Conservation (phyloP, 35 echinoderm and acorn worm genomes). For the Lytechinus variegatus region DNA sequence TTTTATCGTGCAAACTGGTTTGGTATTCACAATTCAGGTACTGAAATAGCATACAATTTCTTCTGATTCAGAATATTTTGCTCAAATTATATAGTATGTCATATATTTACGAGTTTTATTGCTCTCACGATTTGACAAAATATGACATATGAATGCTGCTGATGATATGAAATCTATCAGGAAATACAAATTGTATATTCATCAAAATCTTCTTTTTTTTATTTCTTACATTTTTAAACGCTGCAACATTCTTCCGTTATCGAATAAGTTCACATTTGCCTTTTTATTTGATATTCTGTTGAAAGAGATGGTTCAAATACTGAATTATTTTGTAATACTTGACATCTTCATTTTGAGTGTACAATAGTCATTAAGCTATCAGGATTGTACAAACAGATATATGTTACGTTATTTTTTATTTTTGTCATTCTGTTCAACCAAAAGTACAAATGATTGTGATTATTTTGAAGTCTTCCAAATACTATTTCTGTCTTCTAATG, state of each 20-base stretch:
- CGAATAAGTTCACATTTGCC: constrained; percentile 19
- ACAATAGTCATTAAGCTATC: neutral
- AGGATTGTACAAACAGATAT: neutral
- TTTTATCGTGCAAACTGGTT: neutral
- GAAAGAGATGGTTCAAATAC: neutral
- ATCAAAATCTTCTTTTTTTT: neutral
- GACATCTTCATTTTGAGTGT: neutral
- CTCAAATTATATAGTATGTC: neutral
- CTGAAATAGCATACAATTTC: neutral
- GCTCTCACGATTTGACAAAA: neutral
- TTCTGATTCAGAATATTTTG: neutral
- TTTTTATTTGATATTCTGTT: constrained; percentile 2
- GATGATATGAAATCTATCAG: neutral
- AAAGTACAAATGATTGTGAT: constrained; percentile 28
- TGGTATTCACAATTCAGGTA: neutral
- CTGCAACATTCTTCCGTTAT: constrained; percentile 29
- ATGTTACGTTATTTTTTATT: neutral
- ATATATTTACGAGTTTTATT: neutral
- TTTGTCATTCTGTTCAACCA: neutral
- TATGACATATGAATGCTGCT: neutral
- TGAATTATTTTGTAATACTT: neutral
- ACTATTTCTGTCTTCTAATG: constrained; percentile 43
- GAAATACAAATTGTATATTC: neutral
- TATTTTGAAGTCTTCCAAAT: constrained; percentile 40
- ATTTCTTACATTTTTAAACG: neutral